These are phyloP conservation scores for Mythimna lalbum DNA, from an alignment of 2,888 invertebrate genomes.

Conservation along the genomic window DNA sequence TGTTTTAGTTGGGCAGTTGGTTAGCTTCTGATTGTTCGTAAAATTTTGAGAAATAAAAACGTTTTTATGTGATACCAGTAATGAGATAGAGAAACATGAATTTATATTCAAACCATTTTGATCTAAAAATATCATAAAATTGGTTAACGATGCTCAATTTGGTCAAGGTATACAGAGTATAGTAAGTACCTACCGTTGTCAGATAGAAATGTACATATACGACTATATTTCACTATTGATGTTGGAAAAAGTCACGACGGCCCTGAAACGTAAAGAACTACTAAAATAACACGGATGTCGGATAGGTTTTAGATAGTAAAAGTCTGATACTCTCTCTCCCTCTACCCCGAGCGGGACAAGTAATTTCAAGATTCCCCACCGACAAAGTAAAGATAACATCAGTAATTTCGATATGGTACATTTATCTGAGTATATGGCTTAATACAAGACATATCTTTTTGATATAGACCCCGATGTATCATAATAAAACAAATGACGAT, in stretches of 20 bases:
- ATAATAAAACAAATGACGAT: constrained; percentile 25
- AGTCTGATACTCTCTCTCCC: too few species aligned
- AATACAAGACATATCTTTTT: background rate
- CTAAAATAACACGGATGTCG: too few species aligned
- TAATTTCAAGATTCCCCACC: too few species aligned
- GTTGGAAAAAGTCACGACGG: too few species aligned
- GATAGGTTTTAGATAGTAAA: too few species aligned
- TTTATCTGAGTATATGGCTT: constrained; percentile 12
- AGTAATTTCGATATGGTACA: constrained; percentile 24
- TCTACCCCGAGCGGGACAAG: too few species aligned
- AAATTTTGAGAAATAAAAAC: background rate
- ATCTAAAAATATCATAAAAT: background rate
- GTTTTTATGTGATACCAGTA: background rate
- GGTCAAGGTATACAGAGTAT: background rate
- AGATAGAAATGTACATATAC: background rate
- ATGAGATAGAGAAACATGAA: too few species aligned
- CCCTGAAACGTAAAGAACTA: too few species aligned
- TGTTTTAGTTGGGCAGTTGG: background rate
- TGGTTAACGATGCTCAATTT: background rate
- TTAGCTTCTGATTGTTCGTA: background rate
- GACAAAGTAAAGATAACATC: background rate
- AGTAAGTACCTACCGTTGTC: background rate
- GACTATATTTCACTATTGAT: background rate
- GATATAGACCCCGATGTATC: background rate
- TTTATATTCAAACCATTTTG: too few species aligned